Percentiles rank a stretch among this genome's conserved stretches.
Conservation (phyloP, 2,888 invertebrate species). For the Globia sparganii region DNA sequence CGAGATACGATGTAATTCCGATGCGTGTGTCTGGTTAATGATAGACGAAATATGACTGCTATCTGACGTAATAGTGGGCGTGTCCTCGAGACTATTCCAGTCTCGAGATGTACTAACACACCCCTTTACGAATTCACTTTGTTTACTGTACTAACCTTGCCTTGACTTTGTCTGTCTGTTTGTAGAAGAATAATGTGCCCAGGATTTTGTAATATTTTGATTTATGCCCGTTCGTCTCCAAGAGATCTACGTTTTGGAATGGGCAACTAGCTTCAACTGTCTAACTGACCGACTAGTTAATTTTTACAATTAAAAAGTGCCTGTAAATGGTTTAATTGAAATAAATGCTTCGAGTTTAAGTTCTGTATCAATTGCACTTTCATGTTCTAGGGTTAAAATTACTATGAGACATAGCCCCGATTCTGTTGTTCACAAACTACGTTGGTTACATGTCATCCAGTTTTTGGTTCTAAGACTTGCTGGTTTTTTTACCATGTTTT, state of each 20-base stretch:
- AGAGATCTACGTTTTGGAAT: no score
- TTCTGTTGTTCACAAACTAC: no score
- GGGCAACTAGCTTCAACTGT: no score
- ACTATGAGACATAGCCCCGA: no score
- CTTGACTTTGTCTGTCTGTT: neutral
- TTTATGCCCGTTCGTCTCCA: no score
- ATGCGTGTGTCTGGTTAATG: slow-evolving; percentile 17
- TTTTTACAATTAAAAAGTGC: no score
- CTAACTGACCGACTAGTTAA: no score
- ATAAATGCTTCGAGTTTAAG: no score
- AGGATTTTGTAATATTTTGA: no score
- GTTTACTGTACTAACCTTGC: neutral
- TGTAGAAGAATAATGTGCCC: no score
- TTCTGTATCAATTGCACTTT: neutral
- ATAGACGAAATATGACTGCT: slow-evolving; percentile 21
- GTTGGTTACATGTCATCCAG: neutral
- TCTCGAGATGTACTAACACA: slow-evolving; percentile 26
- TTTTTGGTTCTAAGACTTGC: neutral
- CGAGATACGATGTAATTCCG: neutral
- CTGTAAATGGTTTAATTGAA: no score
- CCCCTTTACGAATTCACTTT: slow-evolving; percentile 14
- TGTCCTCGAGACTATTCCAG: slow-evolving; percentile 25
- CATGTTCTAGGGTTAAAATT: neutral
- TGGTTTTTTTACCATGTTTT: neutral
- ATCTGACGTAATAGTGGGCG: slow-evolving; percentile 46